phyloP scores from a whole-genome alignment of 2,888 invertebrate genomes.

The Anthrax anthrax region DNA sequence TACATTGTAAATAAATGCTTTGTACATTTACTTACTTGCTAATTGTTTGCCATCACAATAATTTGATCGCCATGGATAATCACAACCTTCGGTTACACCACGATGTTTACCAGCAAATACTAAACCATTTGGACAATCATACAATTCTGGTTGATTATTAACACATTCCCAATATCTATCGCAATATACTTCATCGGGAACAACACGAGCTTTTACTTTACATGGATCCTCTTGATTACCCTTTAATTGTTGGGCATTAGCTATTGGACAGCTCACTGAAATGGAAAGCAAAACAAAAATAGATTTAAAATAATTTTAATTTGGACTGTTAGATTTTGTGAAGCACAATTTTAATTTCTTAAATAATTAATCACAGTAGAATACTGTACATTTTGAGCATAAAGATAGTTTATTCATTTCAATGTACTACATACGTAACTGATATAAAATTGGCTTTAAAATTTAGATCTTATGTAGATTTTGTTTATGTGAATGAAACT shows the following conservation, averaged over 20 bases:
- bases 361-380: too few relatives aligned
- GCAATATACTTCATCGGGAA: conserved; percentile 67
- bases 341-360: too few relatives aligned
- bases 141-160: conserved; percentile 64
- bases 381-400: too few relatives aligned
- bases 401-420: too few relatives aligned
- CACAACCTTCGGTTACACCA: conserved; percentile 78
- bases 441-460: too few relatives aligned
- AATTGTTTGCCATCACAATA: conserved; percentile 74
- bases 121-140: conserved; percentile 81
- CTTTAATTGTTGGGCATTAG: conserved; percentile 19
- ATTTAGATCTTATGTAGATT: too few relatives aligned
- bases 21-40: conserved; percentile 51
- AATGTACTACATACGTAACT: too few relatives aligned
- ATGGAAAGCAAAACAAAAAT: background rate
- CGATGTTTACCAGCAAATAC: conserved; percentile 80
- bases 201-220: conserved; percentile 60
- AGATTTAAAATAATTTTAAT: background rate
- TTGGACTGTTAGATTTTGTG: too few relatives aligned
- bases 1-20: too few relatives aligned
- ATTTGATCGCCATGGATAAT: conserved; percentile 79
- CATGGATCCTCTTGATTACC: conserved; percentile 58
- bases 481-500: too few relatives aligned
- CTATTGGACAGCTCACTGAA: conserved; percentile 5
- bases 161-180: conserved; percentile 73